A percentile compares a stretch with the other conserved stretches of the same genome.
Evolutionary conservation across 2,888 invertebrate species (phyloP).

Genomic region (Anarsia innoxiella): DNA sequence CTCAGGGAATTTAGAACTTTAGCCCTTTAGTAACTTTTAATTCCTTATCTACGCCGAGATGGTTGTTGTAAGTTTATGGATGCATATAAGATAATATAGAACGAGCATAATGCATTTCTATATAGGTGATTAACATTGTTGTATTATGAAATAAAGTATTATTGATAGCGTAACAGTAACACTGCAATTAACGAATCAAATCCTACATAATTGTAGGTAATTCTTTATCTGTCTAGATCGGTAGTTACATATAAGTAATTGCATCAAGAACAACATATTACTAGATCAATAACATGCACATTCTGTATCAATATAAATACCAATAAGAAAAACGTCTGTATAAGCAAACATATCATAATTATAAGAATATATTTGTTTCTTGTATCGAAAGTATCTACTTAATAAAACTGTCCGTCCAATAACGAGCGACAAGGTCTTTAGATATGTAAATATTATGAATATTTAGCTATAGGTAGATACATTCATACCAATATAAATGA

Average conservation of each 20-base stretch:
- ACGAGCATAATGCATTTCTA: neutral
- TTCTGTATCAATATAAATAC: neutral
- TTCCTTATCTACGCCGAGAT: neutral
- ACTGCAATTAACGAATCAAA: neutral
- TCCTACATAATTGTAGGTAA: neutral
- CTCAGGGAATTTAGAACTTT: neutral
- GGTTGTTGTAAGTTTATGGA: neutral
- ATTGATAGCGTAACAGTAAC: neutral
- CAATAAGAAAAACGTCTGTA: neutral
- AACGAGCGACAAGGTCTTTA: slow-evolving; percentile 41
- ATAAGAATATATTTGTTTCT: neutral
- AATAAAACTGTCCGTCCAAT: slow-evolving; percentile 46
- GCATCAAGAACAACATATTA: too few species aligned
- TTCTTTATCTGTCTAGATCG: neutral
- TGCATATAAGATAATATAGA: neutral
- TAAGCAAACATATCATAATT: neutral
- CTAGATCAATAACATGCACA: neutral
- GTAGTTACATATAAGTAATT: slow-evolving; percentile 1
- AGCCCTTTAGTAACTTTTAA: neutral
- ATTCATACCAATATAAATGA: neutral
- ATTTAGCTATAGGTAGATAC: slow-evolving; percentile 22
- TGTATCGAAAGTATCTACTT: slow-evolving; percentile 3
- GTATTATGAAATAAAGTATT: neutral
- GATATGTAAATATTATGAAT: slow-evolving; percentile 13
- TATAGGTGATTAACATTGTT: neutral